Conservation (phyloP, 37 sponge, comb jelly and placozoan species). For the Amphimedon queenslandica region DNA sequence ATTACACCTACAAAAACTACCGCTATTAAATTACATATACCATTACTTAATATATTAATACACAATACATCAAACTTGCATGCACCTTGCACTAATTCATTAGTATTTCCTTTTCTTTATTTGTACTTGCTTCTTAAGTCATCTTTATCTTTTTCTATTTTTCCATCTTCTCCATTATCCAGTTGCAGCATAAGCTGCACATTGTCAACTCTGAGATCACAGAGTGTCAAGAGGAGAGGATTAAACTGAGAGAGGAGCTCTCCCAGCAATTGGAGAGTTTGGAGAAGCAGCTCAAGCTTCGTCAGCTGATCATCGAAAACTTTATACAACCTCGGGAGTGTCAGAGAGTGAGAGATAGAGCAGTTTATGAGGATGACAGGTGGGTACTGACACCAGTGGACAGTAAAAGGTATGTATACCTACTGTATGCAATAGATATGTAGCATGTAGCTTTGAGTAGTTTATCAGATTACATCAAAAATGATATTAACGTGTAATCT, state of each 20-base stretch:
- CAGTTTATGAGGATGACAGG: slow-evolving; percentile 65
- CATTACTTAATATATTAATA: too few species aligned
- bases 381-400: slow-evolving; percentile 64
- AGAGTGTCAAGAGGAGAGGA: slow-evolving; percentile 68
- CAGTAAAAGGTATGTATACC: slow-evolving; percentile 3
- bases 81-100: not conserved
- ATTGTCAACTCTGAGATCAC: slow-evolving; percentile 56
- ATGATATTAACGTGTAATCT: too few species aligned
- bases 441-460: too few species aligned
- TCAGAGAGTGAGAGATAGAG: slow-evolving; percentile 63
- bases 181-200: slow-evolving; percentile 78
- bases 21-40: too few species aligned
- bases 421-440: not conserved
- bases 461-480: too few species aligned
- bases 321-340: slow-evolving; percentile 68
- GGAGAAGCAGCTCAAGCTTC: slow-evolving; percentile 68
- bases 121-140: not conserved
- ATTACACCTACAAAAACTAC: too few species aligned
- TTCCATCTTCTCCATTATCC: slow-evolving; percentile 5
- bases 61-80: too few species aligned
- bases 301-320: slow-evolving; percentile 80
- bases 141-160: not conserved
- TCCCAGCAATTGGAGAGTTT: slow-evolving; percentile 53
- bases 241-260: slow-evolving; percentile 54
- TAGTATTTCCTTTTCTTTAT: not conserved